These are phyloP conservation scores for Varanus komodoensis DNA, from an alignment of 2,113 vertebrate species.

Conservation along the genomic window DNA sequence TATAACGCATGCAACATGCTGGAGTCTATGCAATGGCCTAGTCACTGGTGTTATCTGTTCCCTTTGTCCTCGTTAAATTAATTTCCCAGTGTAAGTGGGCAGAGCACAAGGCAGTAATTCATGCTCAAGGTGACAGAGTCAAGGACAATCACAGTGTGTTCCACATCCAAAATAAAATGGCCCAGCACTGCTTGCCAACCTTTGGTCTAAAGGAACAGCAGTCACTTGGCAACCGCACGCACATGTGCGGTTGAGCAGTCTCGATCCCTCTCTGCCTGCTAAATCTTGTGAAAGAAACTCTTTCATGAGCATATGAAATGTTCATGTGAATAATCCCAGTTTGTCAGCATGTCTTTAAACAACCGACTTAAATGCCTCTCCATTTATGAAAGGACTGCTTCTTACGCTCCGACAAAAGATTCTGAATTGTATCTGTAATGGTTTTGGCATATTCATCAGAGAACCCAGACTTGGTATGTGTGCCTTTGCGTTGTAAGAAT, in stretches of 20 bases:
- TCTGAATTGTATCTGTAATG: neutral
- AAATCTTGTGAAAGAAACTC: neutral
- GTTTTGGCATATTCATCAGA: neutral
- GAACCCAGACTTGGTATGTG: neutral
- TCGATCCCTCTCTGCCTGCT: neutral
- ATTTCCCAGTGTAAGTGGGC: neutral
- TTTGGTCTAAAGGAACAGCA: neutral
- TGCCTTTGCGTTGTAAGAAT: neutral
- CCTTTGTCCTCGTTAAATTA: neutral
- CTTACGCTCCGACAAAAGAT: neutral
- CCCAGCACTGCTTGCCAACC: neutral
- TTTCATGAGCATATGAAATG: neutral
- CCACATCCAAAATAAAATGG: constrained; percentile 1
- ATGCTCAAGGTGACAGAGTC: constrained; percentile 10
- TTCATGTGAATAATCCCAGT: neutral
- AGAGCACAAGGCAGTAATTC: constrained; percentile 5
- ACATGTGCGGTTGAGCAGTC: neutral
- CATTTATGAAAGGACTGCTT: neutral
- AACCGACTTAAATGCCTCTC: neutral
- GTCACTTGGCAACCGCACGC: neutral
- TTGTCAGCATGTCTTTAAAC: neutral
- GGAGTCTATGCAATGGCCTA: neutral
- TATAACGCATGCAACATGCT: neutral
- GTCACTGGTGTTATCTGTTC: neutral
- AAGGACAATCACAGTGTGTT: constrained; percentile 12